Evolutionary conservation across 2,888 invertebrate species (phyloP).

Genomic region (Drosophila phalerata): DNA sequence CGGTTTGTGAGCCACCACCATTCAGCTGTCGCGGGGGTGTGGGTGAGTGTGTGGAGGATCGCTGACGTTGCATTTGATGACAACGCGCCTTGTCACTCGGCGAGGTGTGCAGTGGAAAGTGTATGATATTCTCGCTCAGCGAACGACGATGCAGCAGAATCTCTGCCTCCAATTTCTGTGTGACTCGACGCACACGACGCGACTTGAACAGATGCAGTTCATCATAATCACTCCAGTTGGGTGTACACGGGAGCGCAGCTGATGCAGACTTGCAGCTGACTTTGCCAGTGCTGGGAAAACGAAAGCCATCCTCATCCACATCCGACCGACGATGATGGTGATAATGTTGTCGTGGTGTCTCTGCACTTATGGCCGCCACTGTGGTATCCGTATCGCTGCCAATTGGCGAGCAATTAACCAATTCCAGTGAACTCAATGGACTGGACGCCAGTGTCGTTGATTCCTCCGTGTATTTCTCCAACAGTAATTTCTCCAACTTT

Average conservation of each 20-base stretch:
- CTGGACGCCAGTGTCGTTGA: constrained; percentile 74
- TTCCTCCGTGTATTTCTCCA: constrained; percentile 86
- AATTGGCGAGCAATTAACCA: constrained; percentile 79
- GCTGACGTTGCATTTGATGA: constrained; percentile 87
- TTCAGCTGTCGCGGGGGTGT: constrained; percentile 81
- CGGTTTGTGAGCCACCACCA: constrained; percentile 36
- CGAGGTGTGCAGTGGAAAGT: constrained; percentile 87
- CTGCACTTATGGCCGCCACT: constrained; percentile 61
- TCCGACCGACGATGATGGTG: constrained; percentile 42
- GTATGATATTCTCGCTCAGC: constrained; percentile 90
- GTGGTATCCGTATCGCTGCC: constrained; percentile 83
- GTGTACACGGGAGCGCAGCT: constrained; percentile 59
- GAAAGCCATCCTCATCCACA: constrained; percentile 77
- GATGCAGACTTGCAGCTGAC: constrained; percentile 55
- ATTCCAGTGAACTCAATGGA: constrained; percentile 83
- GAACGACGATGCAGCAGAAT: constrained; percentile 90
- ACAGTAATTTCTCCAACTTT: constrained; percentile 88
- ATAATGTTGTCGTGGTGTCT: constrained; percentile 62
- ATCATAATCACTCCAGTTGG: constrained; percentile 79
- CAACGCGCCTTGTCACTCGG: constrained; percentile 92
- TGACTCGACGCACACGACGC: constrained; percentile 83
- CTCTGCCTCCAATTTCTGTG: constrained; percentile 84
- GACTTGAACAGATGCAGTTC: constrained; percentile 78
- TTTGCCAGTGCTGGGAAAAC: constrained; percentile 63
- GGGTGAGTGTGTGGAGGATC: constrained; percentile 83